phyloP scores from a whole-genome alignment of 2,888 invertebrate genomes.

The Sinodicranocentrus sp. region DNA sequence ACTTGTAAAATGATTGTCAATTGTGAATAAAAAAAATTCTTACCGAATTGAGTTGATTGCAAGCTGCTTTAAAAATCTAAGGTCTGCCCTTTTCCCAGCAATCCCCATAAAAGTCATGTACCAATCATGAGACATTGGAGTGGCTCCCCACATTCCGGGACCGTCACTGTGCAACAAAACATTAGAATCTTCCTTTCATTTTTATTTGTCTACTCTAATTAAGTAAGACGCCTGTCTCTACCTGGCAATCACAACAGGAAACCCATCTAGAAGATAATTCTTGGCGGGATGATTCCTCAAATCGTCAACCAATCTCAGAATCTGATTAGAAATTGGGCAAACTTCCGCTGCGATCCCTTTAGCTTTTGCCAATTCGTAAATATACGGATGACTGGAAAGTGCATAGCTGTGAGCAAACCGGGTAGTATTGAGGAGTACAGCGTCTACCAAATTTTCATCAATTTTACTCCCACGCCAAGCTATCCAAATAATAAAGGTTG shows the following conservation, averaged over 20 bases:
- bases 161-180: conserved; percentile 51
- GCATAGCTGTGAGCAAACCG: conserved; percentile 90
- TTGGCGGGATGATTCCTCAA: conserved; percentile 87
- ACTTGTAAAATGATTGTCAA: too few species aligned
- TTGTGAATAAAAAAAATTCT: too few species aligned
- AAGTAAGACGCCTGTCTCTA: too few species aligned
- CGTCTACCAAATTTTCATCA: conserved; percentile 88
- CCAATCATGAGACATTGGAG: conserved; percentile 87
- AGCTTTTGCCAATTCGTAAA: conserved; percentile 82
- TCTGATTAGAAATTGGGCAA: conserved; percentile 88
- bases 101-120: conserved; percentile 89
- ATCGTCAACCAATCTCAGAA: conserved; percentile 85
- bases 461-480: conserved; percentile 77
- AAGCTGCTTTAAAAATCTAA: conserved; percentile 86
- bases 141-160: conserved; percentile 87
- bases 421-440: conserved; percentile 85
- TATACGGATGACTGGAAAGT: conserved; percentile 85
- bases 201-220: too few species aligned
- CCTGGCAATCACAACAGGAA: conserved; percentile 87
- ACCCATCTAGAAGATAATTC: conserved; percentile 83
- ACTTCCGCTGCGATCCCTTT: conserved; percentile 87
- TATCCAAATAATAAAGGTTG: too few species aligned
- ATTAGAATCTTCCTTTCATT: too few species aligned
- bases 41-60: conserved; percentile 85
- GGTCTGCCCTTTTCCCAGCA: conserved; percentile 84